phyloP scores from a whole-genome alignment of 2,888 invertebrate species.

The Deilephila porcellus region DNA sequence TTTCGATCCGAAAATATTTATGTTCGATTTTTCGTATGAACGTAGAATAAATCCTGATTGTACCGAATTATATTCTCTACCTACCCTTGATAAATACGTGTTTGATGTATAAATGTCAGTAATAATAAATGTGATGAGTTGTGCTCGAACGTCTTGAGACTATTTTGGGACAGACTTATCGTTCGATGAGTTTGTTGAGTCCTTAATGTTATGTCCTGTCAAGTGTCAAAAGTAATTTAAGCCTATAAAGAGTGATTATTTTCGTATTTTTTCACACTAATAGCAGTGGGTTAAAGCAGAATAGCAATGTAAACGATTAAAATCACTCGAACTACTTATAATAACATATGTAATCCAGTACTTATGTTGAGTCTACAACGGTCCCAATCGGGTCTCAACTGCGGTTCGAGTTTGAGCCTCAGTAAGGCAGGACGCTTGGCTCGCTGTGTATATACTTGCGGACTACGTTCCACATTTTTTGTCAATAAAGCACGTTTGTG shows the following conservation, averaged over 20 bases:
- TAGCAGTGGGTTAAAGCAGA: too few species aligned
- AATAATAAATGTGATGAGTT: slow-evolving; percentile 32
- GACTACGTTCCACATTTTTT: slow-evolving; percentile 69
- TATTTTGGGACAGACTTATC: slow-evolving; percentile 37
- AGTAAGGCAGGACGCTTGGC: slow-evolving; percentile 49
- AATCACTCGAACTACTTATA: slow-evolving; percentile 33
- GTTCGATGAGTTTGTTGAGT: neutral
- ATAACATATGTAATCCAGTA: slow-evolving; percentile 21
- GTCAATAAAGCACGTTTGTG: slow-evolving; percentile 82
- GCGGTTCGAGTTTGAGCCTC: slow-evolving; percentile 22
- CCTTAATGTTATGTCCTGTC: slow-evolving; percentile 16
- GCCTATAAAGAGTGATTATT: slow-evolving; percentile 1
- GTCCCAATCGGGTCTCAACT: slow-evolving; percentile 15
- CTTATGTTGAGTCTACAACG: slow-evolving; percentile 14
- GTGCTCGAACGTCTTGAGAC: slow-evolving; percentile 19
- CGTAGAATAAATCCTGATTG: slow-evolving; percentile 28
- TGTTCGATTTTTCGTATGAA: slow-evolving; percentile 7
- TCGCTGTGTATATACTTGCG: slow-evolving; percentile 68
- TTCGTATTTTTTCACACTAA: neutral
- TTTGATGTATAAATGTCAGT: slow-evolving; percentile 50
- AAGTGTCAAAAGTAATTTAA: slow-evolving; percentile 10
- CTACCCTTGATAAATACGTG: slow-evolving; percentile 45
- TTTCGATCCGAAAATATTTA: slow-evolving; percentile 40
- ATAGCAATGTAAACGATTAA: neutral
- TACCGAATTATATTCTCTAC: slow-evolving; percentile 51